A percentile compares a stretch with the other conserved stretches of the same genome.
These are phyloP conservation scores for Pogonus chalceus DNA, from an alignment of 1,140 invertebrate genomes.

Conservation along the genomic window DNA sequence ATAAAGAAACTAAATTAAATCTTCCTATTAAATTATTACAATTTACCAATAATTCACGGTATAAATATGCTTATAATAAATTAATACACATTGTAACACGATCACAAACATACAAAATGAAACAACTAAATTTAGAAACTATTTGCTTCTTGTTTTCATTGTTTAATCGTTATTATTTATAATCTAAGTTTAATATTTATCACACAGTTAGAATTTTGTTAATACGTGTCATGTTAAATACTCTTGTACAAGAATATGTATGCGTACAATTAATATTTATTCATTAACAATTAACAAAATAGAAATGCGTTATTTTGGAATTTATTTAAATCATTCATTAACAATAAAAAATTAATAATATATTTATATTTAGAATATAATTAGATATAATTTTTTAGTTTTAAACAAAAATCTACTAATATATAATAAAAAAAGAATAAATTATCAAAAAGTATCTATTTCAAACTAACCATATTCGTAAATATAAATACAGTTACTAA, in stretches of 20 bases:
- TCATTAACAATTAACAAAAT: not conserved
- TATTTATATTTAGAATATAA: not conserved
- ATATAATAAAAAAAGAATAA: too few relatives aligned
- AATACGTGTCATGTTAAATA: slow-evolving; percentile 4
- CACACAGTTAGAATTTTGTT: slow-evolving; percentile 7
- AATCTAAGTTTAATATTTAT: slow-evolving; percentile 1
- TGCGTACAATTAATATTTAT: slow-evolving; percentile 2
- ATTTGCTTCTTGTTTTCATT: not conserved
- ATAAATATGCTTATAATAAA: slow-evolving; percentile 5
- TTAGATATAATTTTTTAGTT: too few relatives aligned
- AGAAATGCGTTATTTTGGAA: slow-evolving; percentile 1
- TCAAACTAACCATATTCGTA: too few relatives aligned
- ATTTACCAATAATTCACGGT: too few relatives aligned
- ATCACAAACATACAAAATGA: not conserved
- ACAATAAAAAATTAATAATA: not conserved
- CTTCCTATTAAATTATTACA: not conserved
- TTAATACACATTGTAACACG: slow-evolving; percentile 1
- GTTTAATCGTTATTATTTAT: not conserved
- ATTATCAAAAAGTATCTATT: not conserved
- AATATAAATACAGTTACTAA: not conserved
- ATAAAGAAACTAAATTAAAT: not conserved
- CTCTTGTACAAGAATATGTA: not conserved
- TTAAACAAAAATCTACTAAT: too few relatives aligned
- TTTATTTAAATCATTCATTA: not conserved
- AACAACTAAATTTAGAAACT: not conserved